Conservation (phyloP, 2,888 invertebrate species). For the Leptopilina drosophilae region DNA sequence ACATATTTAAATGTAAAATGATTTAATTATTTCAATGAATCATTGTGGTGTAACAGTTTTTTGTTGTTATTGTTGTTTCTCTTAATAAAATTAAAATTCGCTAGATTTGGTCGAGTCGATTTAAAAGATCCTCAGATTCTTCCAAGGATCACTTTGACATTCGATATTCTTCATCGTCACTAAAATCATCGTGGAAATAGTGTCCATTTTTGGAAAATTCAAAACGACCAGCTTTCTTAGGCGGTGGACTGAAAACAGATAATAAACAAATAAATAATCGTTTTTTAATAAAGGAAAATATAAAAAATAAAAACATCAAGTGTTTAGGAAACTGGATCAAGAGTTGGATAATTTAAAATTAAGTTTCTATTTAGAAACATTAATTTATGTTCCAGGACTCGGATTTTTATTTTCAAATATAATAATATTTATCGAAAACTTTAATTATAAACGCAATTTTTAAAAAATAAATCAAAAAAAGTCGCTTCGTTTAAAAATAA, state of each 20-base stretch:
- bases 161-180: conserved; percentile 72
- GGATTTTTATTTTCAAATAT: too few species aligned
- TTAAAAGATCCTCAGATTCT: conserved; percentile 4
- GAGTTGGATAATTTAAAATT: too few species aligned
- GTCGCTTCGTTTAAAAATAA: too few species aligned
- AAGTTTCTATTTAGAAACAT: too few species aligned
- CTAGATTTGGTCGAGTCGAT: conserved; percentile 40
- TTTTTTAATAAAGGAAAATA: too few species aligned
- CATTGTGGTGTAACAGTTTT: conserved; percentile 13
- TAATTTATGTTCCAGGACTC: too few species aligned
- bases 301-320: too few species aligned
- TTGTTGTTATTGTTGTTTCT: too few species aligned
- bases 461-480: too few species aligned
- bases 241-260: conserved; percentile 75
- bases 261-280: not conserved
- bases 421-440: too few species aligned
- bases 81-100: conserved; percentile 22
- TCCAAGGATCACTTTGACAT: conserved; percentile 68
- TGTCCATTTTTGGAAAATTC: conserved; percentile 71
- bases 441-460: too few species aligned
- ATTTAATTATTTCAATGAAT: not conserved
- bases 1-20: not conserved
- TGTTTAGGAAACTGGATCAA: too few species aligned
- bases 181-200: conserved; percentile 74
- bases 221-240: conserved; percentile 77